phyloP scores from a whole-genome alignment of 2,113 vertebrate species.

The Trogon melanurus region DNA sequence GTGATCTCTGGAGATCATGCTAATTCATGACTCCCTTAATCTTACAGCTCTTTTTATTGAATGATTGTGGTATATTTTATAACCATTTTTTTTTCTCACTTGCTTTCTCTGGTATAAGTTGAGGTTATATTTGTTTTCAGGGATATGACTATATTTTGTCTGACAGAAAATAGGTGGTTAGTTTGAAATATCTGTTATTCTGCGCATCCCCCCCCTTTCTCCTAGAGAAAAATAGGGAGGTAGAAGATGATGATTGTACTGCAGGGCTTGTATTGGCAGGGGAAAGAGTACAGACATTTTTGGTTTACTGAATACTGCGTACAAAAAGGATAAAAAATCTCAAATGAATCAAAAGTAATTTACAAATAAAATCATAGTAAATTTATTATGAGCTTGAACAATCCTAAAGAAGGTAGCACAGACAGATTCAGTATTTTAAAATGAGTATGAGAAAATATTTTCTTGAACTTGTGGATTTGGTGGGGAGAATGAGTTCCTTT shows the following conservation, averaged over 20 bases:
- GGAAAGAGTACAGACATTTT: neutral
- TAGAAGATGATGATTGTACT: neutral
- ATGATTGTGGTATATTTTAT: slow-evolving; percentile 45
- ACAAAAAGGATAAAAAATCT: neutral
- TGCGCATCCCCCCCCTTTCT: neutral
- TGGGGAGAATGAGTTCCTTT: neutral
- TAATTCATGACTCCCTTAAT: slow-evolving; percentile 51
- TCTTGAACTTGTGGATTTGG: neutral
- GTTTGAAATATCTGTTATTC: slow-evolving; percentile 58
- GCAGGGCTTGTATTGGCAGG: neutral
- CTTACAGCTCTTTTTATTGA: slow-evolving; percentile 57
- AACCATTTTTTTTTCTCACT: neutral
- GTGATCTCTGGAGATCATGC: slow-evolving; percentile 55
- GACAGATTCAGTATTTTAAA: neutral
- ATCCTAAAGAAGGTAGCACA: neutral
- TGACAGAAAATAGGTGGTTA: slow-evolving; percentile 46
- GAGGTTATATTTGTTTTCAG: slow-evolving; percentile 49
- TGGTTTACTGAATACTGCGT: neutral
- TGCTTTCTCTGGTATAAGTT: neutral
- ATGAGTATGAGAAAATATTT: neutral
- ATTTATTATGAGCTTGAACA: neutral
- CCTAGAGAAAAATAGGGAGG: slow-evolving; percentile 15
- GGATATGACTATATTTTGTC: slow-evolving; percentile 42
- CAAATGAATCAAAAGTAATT: slow-evolving; percentile 4
- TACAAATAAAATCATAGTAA: slow-evolving; percentile 2